Conservation (phyloP, 1,140 invertebrate genomes). For the Pollicipes pollicipes region DNA sequence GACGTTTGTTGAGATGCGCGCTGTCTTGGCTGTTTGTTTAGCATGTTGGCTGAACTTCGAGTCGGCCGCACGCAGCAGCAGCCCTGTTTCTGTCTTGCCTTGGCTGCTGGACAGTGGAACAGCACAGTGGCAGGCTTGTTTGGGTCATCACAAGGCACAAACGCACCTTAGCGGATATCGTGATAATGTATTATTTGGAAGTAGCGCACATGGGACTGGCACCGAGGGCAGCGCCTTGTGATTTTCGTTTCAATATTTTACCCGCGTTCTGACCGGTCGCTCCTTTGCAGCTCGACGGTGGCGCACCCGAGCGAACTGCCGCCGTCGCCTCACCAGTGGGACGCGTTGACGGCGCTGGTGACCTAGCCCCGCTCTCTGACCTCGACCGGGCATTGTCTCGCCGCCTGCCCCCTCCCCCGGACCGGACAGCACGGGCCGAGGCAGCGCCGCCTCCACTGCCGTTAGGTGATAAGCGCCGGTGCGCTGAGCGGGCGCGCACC, state of each 20-base stretch:
- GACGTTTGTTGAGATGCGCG: too few relatives aligned
- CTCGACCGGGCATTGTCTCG: not conserved
- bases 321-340: conserved; percentile 92
- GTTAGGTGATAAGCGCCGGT: too few relatives aligned
- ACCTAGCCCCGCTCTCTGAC: not conserved
- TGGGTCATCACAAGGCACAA: not conserved
- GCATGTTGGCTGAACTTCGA: too few relatives aligned
- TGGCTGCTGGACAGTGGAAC: not conserved
- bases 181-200: not conserved
- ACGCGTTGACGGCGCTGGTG: conserved; percentile 27
- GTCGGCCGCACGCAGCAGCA: too few relatives aligned
- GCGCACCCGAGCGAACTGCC: conserved; percentile 92
- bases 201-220: not conserved
- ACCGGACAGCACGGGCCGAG: too few relatives aligned
- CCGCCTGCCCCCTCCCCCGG: not conserved
- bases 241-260: conserved; percentile 10
- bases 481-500: too few relatives aligned
- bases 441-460: too few relatives aligned
- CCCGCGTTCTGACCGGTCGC: conserved; percentile 10
- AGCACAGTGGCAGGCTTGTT: not conserved
- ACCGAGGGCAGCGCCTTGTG: not conserved
- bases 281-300: conserved; percentile 68
- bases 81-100: not conserved
- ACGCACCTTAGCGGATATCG: not conserved
- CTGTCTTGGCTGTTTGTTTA: too few relatives aligned